phyloP scores from a whole-genome alignment of 2,888 invertebrate species.

The Polia nebulosa region DNA sequence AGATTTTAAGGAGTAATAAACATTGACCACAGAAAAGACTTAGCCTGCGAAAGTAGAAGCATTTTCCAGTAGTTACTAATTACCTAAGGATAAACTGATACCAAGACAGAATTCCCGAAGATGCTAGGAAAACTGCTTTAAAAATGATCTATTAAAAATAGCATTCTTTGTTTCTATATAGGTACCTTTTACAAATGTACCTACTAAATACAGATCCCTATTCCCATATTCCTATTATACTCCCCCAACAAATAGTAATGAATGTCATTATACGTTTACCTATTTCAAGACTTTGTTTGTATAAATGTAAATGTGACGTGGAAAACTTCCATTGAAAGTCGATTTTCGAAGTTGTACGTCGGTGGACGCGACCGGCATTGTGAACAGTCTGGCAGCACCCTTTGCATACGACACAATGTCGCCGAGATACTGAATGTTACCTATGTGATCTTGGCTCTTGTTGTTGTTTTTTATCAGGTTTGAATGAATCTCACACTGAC shows the following conservation, averaged over 20 bases:
- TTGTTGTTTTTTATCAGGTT: slow-evolving; percentile 44
- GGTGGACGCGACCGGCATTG: slow-evolving; percentile 76
- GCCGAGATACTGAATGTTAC: slow-evolving; percentile 70
- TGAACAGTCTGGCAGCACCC: slow-evolving; percentile 70
- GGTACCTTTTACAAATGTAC: no score
- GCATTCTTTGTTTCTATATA: no score
- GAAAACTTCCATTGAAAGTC: slow-evolving; percentile 86
- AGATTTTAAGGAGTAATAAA: no score
- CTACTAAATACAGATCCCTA: no score
- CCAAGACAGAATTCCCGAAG: no score
- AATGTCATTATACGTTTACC: slow-evolving; percentile 62
- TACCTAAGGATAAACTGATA: no score
- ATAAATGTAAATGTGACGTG: slow-evolving; percentile 83
- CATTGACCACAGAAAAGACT: no score
- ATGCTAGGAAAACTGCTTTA: no score
- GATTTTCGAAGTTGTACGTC: slow-evolving; percentile 85
- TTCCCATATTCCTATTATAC: slow-evolving; percentile 4
- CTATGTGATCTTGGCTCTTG: slow-evolving; percentile 62
- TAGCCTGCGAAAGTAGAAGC: no score
- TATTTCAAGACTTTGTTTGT: slow-evolving; percentile 71
- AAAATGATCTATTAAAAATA: no score
- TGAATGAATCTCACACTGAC: no score
- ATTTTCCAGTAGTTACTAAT: no score
- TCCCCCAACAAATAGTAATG: slow-evolving; percentile 45
- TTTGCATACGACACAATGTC: slow-evolving; percentile 78